These are phyloP conservation scores for Agrochola circellaris DNA, from an alignment of 2,888 invertebrate species.

Conservation along the genomic window DNA sequence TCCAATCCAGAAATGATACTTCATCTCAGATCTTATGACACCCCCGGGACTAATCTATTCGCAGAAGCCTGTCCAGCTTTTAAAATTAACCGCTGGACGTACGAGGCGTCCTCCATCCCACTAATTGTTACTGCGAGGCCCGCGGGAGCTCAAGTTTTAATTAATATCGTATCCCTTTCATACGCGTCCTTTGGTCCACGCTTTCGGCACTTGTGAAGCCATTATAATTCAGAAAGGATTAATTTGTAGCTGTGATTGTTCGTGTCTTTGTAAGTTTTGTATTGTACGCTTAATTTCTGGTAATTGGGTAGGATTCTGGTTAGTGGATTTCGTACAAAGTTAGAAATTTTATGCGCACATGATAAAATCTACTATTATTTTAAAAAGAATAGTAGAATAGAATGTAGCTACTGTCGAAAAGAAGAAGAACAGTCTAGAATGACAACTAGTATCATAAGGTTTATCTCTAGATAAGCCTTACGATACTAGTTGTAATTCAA, in stretches of 20 bases:
- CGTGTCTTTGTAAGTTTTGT: slow-evolving; percentile 14
- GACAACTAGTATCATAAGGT: too few species aligned
- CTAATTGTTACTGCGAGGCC: slow-evolving; percentile 65
- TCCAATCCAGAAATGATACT: slow-evolving; percentile 37
- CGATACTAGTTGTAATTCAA: too few species aligned
- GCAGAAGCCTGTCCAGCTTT: slow-evolving; percentile 56
- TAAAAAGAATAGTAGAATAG: not conserved
- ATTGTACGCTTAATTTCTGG: not conserved
- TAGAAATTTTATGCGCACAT: not conserved
- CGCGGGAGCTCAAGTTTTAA: slow-evolving; percentile 65
- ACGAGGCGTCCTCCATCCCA: slow-evolving; percentile 51
- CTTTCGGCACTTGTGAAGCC: slow-evolving; percentile 55
- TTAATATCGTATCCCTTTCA: slow-evolving; percentile 68
- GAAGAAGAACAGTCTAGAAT: not conserved
- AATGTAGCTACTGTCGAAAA: not conserved
- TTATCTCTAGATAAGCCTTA: not conserved
- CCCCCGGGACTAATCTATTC: slow-evolving; percentile 56
- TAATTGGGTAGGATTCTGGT: slow-evolving; percentile 9
- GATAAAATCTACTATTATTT: not conserved
- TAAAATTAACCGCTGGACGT: slow-evolving; percentile 50
- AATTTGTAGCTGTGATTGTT: slow-evolving; percentile 46
- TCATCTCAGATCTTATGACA: slow-evolving; percentile 45
- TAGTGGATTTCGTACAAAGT: slow-evolving; percentile 1
- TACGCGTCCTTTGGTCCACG: slow-evolving; percentile 47
- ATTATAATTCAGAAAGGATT: slow-evolving; percentile 52